These are phyloP conservation scores for Pyralis farinalis DNA, from an alignment of 2,888 invertebrate genomes.

Conservation along the genomic window DNA sequence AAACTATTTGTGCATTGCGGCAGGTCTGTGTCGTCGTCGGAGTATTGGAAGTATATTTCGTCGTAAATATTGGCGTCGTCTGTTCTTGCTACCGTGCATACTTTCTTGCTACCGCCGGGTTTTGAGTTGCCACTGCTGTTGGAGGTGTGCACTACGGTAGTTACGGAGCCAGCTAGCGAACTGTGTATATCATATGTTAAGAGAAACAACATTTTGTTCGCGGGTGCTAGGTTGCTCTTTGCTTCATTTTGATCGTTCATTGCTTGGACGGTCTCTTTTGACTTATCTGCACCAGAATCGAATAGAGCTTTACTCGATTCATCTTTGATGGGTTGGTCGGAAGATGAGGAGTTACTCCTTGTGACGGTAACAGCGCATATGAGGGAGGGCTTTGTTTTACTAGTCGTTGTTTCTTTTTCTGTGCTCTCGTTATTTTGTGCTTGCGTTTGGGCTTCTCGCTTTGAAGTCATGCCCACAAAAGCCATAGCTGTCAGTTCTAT, in stretches of 20 bases:
- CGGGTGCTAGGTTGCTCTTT: conserved; percentile 64
- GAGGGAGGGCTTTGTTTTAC: conserved; percentile 61
- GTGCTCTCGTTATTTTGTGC: conserved; percentile 48
- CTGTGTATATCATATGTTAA: conserved; percentile 87
- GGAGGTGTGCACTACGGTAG: conserved; percentile 65
- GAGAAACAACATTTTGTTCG: conserved; percentile 79
- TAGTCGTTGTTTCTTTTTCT: conserved; percentile 54
- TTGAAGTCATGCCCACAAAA: conserved; percentile 63
- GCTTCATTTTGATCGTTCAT: conserved; percentile 90
- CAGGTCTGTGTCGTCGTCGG: conserved; percentile 80
- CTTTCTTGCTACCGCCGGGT: conserved; percentile 77
- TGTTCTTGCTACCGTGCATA: conserved; percentile 58
- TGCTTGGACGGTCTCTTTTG: conserved; percentile 82
- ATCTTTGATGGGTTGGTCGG: conserved; percentile 57
- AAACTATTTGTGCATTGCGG: conserved; percentile 69
- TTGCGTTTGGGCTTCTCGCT: conserved; percentile 56
- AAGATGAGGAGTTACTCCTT: conserved; percentile 41
- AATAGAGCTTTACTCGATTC: conserved; percentile 67
- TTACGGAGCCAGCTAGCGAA: conserved; percentile 69
- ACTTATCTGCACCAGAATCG: conserved; percentile 56
- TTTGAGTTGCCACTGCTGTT: conserved; percentile 72
- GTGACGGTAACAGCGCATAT: conserved; percentile 65
- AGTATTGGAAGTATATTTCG: conserved; percentile 78
- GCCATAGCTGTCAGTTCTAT: conserved; percentile 71
- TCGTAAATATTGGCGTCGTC: conserved; percentile 65